phyloP scores from a whole-genome alignment of 2,888 invertebrate genomes.

The Spisula solida region DNA sequence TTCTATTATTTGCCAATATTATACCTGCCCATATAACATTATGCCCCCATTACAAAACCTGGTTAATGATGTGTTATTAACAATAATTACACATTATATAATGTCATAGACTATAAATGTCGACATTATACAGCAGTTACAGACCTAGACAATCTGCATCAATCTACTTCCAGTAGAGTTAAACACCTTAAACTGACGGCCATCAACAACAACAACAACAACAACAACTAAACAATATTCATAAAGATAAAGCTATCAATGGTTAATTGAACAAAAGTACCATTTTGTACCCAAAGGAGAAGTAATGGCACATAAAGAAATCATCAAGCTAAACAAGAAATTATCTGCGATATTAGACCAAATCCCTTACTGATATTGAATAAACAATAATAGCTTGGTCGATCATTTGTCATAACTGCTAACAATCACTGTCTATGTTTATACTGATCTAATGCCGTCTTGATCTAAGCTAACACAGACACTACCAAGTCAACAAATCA shows the following conservation, averaged over 20 bases:
- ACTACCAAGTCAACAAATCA: background rate
- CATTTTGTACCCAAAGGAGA: background rate
- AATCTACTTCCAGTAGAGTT: too few relatives aligned
- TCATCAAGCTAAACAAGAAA: background rate
- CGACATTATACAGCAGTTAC: too few relatives aligned
- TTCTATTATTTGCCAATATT: too few relatives aligned
- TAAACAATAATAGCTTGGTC: conserved; percentile 5
- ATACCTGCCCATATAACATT: too few relatives aligned
- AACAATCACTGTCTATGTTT: conserved; percentile 5
- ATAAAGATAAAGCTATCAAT: conserved; percentile 10
- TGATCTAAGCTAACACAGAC: background rate
- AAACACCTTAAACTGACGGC: too few relatives aligned
- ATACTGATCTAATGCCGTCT: background rate
- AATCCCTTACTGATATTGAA: conserved; percentile 3
- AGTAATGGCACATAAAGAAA: background rate
- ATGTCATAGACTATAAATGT: too few relatives aligned
- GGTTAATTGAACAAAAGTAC: background rate
- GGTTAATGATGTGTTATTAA: too few relatives aligned
- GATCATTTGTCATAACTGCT: background rate
- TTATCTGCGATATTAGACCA: background rate
- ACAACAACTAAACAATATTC: background rate
- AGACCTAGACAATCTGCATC: too few relatives aligned
- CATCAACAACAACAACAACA: background rate
- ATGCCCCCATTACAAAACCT: too few relatives aligned
- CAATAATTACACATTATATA: too few relatives aligned